These are phyloP conservation scores for Pseudococcus viburni DNA, from an alignment of 2,888 invertebrate species.

Conservation along the genomic window DNA sequence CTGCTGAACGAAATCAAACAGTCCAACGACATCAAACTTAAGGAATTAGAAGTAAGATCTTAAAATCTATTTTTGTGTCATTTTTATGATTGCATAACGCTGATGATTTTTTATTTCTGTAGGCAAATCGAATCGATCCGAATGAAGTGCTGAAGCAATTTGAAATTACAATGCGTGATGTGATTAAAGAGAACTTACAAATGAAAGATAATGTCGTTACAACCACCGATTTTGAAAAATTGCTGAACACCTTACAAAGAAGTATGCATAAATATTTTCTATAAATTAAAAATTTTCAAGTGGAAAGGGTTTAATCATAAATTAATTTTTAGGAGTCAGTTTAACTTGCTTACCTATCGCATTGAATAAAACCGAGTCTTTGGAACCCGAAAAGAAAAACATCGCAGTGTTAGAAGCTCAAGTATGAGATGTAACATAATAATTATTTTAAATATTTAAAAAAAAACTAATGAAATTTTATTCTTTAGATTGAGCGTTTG, in stretches of 20 bases:
- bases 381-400: not conserved
- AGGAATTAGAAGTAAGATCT: conserved; percentile 43
- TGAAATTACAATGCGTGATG: conserved; percentile 45
- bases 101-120: not conserved
- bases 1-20: conserved; percentile 51
- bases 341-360: not conserved
- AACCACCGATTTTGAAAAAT: conserved; percentile 32
- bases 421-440: not conserved
- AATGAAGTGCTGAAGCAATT: conserved; percentile 55
- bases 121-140: conserved; percentile 43
- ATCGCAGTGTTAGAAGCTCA: conserved; percentile 9
- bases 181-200: conserved; percentile 50
- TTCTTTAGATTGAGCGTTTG: conserved; percentile 49
- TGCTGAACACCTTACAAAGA: conserved; percentile 44
- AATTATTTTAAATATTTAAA: not conserved
- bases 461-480: not conserved
- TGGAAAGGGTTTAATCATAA: not conserved
- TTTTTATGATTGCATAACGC: not conserved
- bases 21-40: conserved; percentile 8
- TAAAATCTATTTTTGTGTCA: not conserved
- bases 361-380: not conserved
- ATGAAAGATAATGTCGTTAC: conserved; percentile 37
- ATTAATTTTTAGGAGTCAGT: conserved; percentile 10
- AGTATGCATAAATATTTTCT: not conserved
- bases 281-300: not conserved